These are phyloP conservation scores for Poeciliopsis prolifica DNA, from an alignment of 2,113 vertebrate genomes.

Conservation along the genomic window DNA sequence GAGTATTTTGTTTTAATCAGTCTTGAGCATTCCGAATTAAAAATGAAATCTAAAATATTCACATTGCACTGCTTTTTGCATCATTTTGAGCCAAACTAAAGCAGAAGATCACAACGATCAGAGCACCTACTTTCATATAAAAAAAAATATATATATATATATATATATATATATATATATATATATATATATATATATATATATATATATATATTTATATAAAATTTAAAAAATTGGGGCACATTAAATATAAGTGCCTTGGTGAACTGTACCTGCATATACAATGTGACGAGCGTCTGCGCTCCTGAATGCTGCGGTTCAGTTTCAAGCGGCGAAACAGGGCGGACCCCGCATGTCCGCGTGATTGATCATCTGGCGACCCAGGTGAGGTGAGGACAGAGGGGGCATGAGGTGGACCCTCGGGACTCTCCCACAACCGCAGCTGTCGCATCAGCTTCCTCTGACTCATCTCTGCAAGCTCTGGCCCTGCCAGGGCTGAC, in stretches of 20 bases:
- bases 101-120: background rate
- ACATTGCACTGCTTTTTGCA: background rate
- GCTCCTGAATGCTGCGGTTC: conserved; percentile 73
- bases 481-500: conserved; percentile 43
- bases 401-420: conserved; percentile 48
- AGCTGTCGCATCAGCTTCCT: conserved; percentile 71
- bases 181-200: no score
- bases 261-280: conserved; percentile 57
- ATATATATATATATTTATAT: no score
- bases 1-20: conserved; percentile 43
- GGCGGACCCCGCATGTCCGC: conserved; percentile 51
- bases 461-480: conserved; percentile 73
- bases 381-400: conserved; percentile 54
- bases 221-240: background rate
- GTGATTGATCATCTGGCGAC: conserved; percentile 55
- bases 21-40: conserved; percentile 33
- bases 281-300: conserved; percentile 53
- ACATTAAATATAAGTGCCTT: background rate
- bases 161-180: no score
- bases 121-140: background rate
- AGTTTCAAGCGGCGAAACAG: conserved; percentile 72
- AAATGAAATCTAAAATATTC: conserved; percentile 21
- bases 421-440: conserved; percentile 65
- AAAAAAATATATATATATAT: background rate
- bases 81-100: background rate